Base-by-base conservation (phyloP, 92 coral and sea anemone species). In the Paragorgia papillata region DNA sequence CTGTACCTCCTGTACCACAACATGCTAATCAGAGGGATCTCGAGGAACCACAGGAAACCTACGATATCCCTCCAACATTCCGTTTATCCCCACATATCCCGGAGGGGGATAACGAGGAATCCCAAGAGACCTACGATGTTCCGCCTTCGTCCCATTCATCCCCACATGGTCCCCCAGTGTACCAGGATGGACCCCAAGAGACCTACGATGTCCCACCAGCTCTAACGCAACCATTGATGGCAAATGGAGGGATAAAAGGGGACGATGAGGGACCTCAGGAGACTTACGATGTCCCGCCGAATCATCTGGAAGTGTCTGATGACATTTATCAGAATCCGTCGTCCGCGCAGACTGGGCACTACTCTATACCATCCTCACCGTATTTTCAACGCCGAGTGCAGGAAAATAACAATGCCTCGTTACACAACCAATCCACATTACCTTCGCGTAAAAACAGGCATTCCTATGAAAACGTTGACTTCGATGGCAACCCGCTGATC, bases 401-500 rank as follows among this genome's bases (percentile, higher is more conserved):
- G 75, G 21, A 25, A 1, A 22, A 24, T 10, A 8, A 27, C 25
- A 31, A 0, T 33, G 48, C 28, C 30, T 28, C 31, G 58, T 51
- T 31, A 1, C 9, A 54, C 28, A 20, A 31, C 54, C 24, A 44
- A 18, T 15, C 58, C 17, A 20, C n/a, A 50, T n/a, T 53, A n/a
- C 21, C 64, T 26, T 30, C 46, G 25, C 51, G 64, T n/a, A 55
- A 34, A 15, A 30, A 27, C 29, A 34, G 27, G 18, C 30, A 20
- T 19, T 24, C 78, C 8, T 71, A 71, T 32, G 78, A 71, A 54
- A 71, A 71, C 34, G 78, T 71, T 19, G 78, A 35, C 58, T 71
- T 71, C 25, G 78, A 71, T 55, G 78, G 78, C 2, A 71, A 54
- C 2, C 64, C 64, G 33, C 53, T 71, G 78, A 28, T 55, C 29